Evolutionary conservation across 2,797 vertebrate species (phyloP).

Genomic region (Thripadectes ignobilis): DNA sequence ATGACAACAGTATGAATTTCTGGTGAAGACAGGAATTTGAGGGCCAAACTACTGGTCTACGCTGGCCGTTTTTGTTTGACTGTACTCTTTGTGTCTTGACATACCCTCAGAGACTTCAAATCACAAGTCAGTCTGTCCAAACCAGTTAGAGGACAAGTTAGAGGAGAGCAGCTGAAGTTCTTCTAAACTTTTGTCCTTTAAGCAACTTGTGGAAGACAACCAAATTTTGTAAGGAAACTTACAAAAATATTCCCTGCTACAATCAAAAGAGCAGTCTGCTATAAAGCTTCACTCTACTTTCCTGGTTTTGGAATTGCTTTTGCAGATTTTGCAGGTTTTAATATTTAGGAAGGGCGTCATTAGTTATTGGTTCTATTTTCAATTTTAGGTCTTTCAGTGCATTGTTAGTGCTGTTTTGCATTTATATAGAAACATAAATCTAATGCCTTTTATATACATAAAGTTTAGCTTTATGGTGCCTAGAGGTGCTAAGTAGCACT

Average conservation of each 20-base stretch:
- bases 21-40: neutral
- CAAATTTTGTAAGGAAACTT: neutral
- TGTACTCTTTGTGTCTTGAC: neutral
- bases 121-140: neutral
- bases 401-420: neutral
- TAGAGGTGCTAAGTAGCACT: neutral
- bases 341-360: neutral
- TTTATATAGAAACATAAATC: neutral
- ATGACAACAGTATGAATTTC: neutral
- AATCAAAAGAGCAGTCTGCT: neutral
- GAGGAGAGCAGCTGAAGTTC: neutral
- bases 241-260: neutral
- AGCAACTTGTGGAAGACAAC: neutral
- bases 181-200: neutral
- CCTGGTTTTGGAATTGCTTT: neutral
- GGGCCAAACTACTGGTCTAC: neutral
- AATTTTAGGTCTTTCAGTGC: neutral
- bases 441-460: neutral
- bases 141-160: neutral
- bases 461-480: neutral
- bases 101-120: neutral
- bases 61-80: neutral
- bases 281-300: neutral
- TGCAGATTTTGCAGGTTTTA: neutral
- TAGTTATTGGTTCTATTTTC: neutral